Conservation (phyloP, 2,113 vertebrate genomes). For the Coturnix japonica region DNA sequence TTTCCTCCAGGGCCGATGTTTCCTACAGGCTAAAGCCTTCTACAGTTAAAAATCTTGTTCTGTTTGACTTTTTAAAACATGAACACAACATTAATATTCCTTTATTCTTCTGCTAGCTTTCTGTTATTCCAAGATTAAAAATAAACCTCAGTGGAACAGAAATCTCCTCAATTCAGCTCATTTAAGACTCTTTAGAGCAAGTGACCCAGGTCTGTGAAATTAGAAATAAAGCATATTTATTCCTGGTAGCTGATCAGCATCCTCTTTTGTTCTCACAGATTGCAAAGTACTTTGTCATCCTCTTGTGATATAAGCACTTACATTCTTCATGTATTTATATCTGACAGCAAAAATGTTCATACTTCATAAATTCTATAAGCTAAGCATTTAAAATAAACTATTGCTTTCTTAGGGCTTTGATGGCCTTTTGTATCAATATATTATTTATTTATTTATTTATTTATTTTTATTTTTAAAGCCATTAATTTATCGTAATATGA, state of each 20-base stretch:
- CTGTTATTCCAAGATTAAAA: slow-evolving; percentile 62
- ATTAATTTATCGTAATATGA: neutral
- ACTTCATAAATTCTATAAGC: neutral
- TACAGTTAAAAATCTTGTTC: neutral
- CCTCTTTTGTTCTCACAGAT: slow-evolving; percentile 28
- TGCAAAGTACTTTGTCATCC: slow-evolving; percentile 29
- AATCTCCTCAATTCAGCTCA: slow-evolving; percentile 23
- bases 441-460: too few relatives aligned
- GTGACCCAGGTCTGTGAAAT: slow-evolving; percentile 45
- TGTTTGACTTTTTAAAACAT: slow-evolving; percentile 18
- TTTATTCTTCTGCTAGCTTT: slow-evolving; percentile 40
- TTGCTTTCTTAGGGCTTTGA: neutral
- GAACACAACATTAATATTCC: neutral
- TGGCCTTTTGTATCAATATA: neutral
- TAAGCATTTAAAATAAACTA: neutral
- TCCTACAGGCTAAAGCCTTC: slow-evolving; percentile 7
- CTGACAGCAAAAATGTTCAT: neutral
- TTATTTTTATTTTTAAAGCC: neutral
- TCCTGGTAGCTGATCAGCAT: slow-evolving; percentile 23
- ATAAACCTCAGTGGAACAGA: slow-evolving; percentile 40
- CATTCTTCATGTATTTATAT: neutral
- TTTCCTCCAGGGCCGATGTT: slow-evolving; percentile 14
- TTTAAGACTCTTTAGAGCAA: slow-evolving; percentile 23
- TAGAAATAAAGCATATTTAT: slow-evolving; percentile 50
- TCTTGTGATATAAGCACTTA: neutral